Evolutionary conservation across 2,113 vertebrate genomes (phyloP).

Genomic region (Dasyprocta punctata): DNA sequence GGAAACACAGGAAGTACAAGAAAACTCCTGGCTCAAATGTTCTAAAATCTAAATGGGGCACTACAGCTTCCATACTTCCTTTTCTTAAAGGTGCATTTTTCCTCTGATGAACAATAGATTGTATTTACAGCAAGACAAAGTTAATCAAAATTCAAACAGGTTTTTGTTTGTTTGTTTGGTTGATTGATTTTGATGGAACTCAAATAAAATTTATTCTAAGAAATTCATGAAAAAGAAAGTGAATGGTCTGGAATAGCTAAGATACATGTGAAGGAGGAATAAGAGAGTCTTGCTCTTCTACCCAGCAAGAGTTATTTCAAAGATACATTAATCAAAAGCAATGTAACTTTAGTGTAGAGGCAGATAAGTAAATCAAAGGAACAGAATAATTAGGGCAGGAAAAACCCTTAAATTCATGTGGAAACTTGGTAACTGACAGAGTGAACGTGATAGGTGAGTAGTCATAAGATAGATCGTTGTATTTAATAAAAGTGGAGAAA

Average conservation of each 20-base stretch:
- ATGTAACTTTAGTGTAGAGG: background rate
- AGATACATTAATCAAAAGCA: background rate
- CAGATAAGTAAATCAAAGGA: background rate
- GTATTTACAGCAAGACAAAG: background rate
- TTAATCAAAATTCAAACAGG: background rate
- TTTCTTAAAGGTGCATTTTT: background rate
- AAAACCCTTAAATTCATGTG: background rate
- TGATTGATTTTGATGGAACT: background rate
- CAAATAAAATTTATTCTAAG: background rate
- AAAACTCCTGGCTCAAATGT: background rate
- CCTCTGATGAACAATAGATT: background rate
- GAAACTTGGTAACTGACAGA: background rate
- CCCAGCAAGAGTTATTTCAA: conserved; percentile 33
- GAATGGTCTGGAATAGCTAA: background rate
- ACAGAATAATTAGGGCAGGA: background rate
- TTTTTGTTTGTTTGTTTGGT: background rate
- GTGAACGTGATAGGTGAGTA: no score
- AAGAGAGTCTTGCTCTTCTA: background rate
- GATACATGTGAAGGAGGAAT: background rate
- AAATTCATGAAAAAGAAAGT: background rate
- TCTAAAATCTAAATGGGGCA: background rate
- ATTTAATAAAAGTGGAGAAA: background rate
- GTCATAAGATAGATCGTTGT: background rate
- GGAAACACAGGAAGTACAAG: background rate
- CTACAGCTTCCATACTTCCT: background rate